phyloP scores from a whole-genome alignment of 2,888 invertebrate species.

The Nemoura dubitans region DNA sequence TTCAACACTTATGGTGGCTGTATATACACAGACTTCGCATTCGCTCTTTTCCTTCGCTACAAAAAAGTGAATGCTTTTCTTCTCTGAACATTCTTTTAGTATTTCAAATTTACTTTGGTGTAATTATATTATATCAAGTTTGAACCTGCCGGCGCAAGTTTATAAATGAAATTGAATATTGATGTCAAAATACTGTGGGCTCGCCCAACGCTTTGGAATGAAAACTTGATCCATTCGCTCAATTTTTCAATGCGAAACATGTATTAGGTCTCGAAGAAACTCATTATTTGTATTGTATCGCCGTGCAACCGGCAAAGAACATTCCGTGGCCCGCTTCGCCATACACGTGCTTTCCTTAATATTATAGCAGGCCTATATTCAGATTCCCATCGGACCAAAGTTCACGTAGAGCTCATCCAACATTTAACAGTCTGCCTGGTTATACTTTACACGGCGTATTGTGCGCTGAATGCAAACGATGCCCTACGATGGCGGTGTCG shows the following conservation, averaged over 20 bases:
- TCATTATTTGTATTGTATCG: background rate
- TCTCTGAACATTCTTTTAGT: background rate
- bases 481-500: background rate
- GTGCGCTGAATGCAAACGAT: background rate
- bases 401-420: background rate
- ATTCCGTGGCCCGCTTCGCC: background rate
- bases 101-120: background rate
- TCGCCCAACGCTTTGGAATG: background rate
- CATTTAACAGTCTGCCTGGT: background rate
- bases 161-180: background rate
- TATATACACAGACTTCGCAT: background rate
- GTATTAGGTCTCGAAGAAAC: background rate
- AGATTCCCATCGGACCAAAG: background rate
- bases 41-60: background rate
- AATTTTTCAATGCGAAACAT: background rate
- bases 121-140: background rate
- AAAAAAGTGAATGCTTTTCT: background rate
- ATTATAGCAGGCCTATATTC: background rate
- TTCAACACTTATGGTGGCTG: background rate
- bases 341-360: slow-evolving; percentile 3
- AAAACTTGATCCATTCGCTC: background rate
- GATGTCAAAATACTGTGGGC: background rate
- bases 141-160: background rate
- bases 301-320: background rate
- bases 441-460: background rate